Evolutionary conservation across 2,797 vertebrate species (phyloP).

Genomic region (Diceros bicornis): DNA sequence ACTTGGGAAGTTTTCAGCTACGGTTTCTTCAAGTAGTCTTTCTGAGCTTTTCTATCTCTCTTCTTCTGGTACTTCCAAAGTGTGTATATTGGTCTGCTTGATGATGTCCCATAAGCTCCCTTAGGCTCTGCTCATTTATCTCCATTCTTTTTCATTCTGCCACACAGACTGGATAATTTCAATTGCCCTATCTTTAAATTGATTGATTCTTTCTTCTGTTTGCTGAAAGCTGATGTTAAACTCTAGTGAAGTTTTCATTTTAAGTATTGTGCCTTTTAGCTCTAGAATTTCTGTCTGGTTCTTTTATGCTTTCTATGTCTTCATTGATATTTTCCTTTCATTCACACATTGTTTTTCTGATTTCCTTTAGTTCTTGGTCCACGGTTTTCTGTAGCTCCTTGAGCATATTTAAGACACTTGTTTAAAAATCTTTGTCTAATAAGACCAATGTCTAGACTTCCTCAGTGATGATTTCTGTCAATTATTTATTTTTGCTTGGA

Average conservation of each 20-base stretch:
- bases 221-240: not conserved
- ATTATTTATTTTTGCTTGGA: not conserved
- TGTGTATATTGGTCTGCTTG: not conserved
- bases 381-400: not conserved
- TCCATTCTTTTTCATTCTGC: not conserved
- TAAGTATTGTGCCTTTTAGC: not conserved
- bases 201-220: not conserved
- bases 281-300: not conserved
- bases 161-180: not conserved
- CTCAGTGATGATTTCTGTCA: not conserved
- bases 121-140: not conserved
- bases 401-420: not conserved
- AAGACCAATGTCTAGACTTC: not conserved
- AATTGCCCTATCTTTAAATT: not conserved
- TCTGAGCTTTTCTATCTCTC: not conserved
- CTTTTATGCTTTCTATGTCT: not conserved
- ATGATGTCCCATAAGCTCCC: not conserved
- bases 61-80: not conserved
- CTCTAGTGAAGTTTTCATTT: not conserved
- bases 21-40: not conserved
- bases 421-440: conserved; percentile 23
- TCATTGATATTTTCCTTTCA: conserved; percentile 19
- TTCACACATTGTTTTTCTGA: not conserved
- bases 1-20: not conserved
- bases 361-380: not conserved